Conservation (phyloP, 1,140 invertebrate species). For the Magallana angulata region DNA sequence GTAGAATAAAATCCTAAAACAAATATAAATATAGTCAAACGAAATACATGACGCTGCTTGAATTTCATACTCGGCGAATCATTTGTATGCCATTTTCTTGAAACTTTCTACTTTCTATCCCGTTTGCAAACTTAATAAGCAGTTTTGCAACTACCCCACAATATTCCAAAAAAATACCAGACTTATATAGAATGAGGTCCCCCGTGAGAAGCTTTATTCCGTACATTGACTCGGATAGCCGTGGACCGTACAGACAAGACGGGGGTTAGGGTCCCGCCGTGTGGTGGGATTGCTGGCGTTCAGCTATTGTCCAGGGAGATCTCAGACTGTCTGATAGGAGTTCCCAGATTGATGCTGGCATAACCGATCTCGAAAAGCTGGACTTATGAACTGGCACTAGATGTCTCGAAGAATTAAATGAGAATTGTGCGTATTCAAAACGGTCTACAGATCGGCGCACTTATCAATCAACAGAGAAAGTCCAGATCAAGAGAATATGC, state of each 20-base stretch:
- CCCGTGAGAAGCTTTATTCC: neutral
- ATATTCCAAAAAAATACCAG: neutral
- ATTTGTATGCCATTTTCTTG: no score
- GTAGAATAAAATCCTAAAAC: no score
- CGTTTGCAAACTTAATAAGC: neutral
- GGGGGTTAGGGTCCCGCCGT: neutral
- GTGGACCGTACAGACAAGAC: neutral
- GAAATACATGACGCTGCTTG: no score
- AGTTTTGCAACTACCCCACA: neutral
- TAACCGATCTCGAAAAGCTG: constrained; percentile 21
- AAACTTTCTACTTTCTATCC: no score
- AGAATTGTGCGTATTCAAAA: no score
- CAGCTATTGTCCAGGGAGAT: neutral
- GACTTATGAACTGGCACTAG: neutral
- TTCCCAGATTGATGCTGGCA: neutral
- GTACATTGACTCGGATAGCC: neutral
- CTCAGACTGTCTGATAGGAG: no score
- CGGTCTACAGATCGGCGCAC: no score
- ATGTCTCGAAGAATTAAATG: neutral
- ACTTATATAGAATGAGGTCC: neutral
- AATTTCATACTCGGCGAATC: no score
- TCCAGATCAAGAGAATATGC: no score
- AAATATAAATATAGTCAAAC: no score
- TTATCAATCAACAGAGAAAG: no score
- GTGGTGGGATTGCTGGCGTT: neutral